Conservation (phyloP, 2,113 vertebrate genomes). For the Labeo catla region DNA sequence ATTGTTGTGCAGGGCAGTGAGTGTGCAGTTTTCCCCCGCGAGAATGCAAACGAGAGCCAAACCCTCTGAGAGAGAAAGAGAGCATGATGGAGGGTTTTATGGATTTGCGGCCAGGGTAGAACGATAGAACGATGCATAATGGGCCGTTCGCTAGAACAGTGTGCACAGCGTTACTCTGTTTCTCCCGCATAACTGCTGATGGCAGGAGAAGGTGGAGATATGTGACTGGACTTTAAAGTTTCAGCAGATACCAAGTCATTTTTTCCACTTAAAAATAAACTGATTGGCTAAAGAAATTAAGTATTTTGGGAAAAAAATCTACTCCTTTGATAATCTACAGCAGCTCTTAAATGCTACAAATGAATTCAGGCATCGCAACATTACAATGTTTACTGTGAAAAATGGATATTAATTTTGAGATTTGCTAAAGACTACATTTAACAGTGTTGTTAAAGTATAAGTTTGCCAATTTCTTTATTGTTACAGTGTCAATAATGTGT, state of each 20-base stretch:
- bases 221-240: background rate
- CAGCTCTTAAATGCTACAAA: background rate
- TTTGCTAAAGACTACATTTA: background rate
- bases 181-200: conserved; percentile 44
- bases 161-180: conserved; percentile 35
- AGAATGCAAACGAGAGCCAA: conserved; percentile 24
- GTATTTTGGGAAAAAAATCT: background rate
- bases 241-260: background rate
- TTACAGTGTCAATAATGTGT: background rate
- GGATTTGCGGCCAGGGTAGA: conserved; percentile 12
- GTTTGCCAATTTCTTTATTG: background rate
- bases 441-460: background rate
- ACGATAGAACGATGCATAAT: conserved; percentile 1
- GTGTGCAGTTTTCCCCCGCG: conserved; percentile 42
- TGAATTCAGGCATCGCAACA: background rate
- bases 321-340: no score
- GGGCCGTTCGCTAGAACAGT: conserved; percentile 33
- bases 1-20: conserved; percentile 52
- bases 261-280: background rate
- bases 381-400: background rate
- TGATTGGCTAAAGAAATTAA: background rate
- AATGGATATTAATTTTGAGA: background rate
- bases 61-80: conserved; percentile 27
- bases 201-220: background rate
- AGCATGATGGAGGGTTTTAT: conserved; percentile 34